Evolutionary conservation across 2,888 invertebrate genomes (phyloP).

Genomic region (Ormyrus thymus): DNA sequence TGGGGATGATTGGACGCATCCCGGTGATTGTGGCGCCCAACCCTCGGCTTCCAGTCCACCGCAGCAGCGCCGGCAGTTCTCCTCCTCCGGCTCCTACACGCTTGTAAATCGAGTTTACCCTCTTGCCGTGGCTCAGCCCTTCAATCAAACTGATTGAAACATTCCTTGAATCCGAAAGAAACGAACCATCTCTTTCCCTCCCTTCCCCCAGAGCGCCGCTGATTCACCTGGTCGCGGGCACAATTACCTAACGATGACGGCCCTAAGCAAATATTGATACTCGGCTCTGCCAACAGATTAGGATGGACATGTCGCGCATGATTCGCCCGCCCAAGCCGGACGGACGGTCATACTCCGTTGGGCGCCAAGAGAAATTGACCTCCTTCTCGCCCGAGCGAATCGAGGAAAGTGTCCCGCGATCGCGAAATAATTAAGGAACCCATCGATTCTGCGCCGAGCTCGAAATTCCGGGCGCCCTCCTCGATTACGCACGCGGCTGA

Average conservation of each 20-base stretch:
- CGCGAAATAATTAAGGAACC: no score
- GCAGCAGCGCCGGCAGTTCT: conserved; percentile 56
- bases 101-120: conserved; percentile 76
- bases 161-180: conserved; percentile 76
- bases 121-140: conserved; percentile 72
- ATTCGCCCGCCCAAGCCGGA: conserved; percentile 48
- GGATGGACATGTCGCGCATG: conserved; percentile 62
- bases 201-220: conserved; percentile 41
- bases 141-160: conserved; percentile 76
- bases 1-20: conserved; percentile 74
- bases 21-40: conserved; percentile 74
- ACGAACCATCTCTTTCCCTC: conserved; percentile 65
- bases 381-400: conserved; percentile 13
- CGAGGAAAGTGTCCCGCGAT: no score
- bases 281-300: conserved; percentile 67
- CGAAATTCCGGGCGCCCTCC: neutral
- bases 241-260: conserved; percentile 53
- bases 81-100: conserved; percentile 62
- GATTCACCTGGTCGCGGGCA: conserved; percentile 37
- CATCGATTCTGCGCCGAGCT: no score
- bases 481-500: conserved; percentile 12
- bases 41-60: conserved; percentile 61
- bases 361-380: conserved; percentile 13
- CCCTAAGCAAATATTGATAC: conserved; percentile 70
- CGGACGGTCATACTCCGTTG: neutral